Conservation (phyloP, 1,140 invertebrate species). For the Physella acuta region DNA sequence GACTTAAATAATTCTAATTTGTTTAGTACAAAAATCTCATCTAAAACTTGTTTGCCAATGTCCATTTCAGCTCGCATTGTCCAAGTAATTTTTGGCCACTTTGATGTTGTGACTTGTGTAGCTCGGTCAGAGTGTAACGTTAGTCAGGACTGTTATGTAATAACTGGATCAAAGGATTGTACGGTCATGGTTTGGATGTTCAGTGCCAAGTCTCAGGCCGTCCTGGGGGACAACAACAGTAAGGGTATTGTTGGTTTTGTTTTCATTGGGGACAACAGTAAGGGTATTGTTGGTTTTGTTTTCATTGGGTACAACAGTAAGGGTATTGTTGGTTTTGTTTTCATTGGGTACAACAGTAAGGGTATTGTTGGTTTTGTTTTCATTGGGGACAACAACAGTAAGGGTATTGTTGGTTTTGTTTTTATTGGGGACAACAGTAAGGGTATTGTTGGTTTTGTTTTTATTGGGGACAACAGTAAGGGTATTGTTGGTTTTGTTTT, state of each 20-base stretch:
- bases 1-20: too few species aligned
- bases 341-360: background rate
- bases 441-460: too few species aligned
- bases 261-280: background rate
- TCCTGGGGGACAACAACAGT: conserved; percentile 80
- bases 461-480: too few species aligned
- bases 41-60: too few species aligned
- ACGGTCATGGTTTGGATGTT: conserved; percentile 98
- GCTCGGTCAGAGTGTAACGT: conserved; percentile 93
- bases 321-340: background rate
- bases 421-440: too few species aligned
- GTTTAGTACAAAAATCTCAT: too few species aligned
- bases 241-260: conserved; percentile 29
- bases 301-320: background rate
- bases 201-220: conserved; percentile 92
- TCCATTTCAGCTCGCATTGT: conserved; percentile 82
- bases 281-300: background rate
- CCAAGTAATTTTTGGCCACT: conserved; percentile 98
- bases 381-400: too few species aligned
- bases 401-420: too few species aligned
- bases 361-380: too few species aligned
- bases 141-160: conserved; percentile 97
- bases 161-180: conserved; percentile 95
- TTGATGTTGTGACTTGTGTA: conserved; percentile 93
- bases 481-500: too few species aligned